Conservation (phyloP, 2,888 invertebrate genomes). For the Aleiodes leptofemur region DNA sequence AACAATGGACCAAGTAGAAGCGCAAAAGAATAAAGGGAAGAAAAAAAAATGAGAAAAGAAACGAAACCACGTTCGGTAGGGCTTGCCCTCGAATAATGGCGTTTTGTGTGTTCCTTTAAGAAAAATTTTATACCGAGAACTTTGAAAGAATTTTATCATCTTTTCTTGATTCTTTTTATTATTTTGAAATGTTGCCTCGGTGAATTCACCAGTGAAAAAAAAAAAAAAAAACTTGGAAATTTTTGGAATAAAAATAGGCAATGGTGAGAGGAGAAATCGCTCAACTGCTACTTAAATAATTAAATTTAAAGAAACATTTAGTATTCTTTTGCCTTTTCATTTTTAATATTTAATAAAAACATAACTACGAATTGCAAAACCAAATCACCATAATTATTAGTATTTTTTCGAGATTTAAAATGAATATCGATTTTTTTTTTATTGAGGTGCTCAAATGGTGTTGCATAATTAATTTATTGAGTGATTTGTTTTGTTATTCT, state of each 20-base stretch:
- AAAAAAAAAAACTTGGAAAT: no score
- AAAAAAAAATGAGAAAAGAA: slow-evolving; percentile 24
- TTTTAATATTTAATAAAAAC: slow-evolving; percentile 12
- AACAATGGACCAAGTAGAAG: slow-evolving; percentile 38
- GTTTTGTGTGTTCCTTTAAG: neutral
- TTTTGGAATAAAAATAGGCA: no score
- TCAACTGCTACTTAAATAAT: slow-evolving; percentile 47
- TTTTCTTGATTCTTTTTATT: no score
- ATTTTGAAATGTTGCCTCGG: no score
- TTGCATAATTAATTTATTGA: slow-evolving; percentile 34
- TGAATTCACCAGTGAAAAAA: no score
- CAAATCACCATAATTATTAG: slow-evolving; percentile 41
- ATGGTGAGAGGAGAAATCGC: neutral
- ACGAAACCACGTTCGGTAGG: slow-evolving; percentile 25
- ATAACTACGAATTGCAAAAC: slow-evolving; percentile 50
- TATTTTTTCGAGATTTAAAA: slow-evolving; percentile 25
- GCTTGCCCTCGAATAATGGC: slow-evolving; percentile 43
- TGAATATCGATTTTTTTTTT: neutral
- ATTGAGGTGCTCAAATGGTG: slow-evolving; percentile 1
- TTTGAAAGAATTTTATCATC: no score
- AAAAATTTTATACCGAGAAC: neutral
- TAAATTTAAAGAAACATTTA: slow-evolving; percentile 34
- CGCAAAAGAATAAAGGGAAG: neutral
- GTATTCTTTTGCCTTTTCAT: slow-evolving; percentile 42
- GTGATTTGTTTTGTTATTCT: slow-evolving; percentile 31